Conservation (phyloP, 2,888 invertebrate species). For the Bibio marci region DNA sequence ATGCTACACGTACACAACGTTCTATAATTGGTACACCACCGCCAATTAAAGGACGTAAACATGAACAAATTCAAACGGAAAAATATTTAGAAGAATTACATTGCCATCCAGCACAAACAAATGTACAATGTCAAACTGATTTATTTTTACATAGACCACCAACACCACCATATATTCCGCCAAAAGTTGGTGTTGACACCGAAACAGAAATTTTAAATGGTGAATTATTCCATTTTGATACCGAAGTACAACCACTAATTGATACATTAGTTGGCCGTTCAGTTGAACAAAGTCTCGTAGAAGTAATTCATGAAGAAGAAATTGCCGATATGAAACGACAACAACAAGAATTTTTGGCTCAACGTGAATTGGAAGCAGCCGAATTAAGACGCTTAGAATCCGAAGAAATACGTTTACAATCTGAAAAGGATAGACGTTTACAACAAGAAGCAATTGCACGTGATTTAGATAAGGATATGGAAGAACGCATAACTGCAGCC, state of each 20-base stretch:
- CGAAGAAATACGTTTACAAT: constrained; percentile 48
- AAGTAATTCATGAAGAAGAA: constrained; percentile 88
- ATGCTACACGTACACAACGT: constrained; percentile 33
- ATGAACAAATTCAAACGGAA: constrained; percentile 82
- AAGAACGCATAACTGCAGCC: constrained; percentile 65
- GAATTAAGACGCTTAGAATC: constrained; percentile 68
- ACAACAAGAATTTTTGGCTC: constrained; percentile 25
- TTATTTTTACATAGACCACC: constrained; percentile 67
- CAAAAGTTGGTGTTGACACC: constrained; percentile 63
- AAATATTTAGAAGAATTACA: constrained; percentile 72
- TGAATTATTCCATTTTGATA: constrained; percentile 86
- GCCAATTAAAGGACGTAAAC: constrained; percentile 58
- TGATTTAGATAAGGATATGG: constrained; percentile 51
- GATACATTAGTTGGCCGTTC: constrained; percentile 82
- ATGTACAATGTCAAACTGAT: constrained; percentile 75
- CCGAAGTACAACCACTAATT: constrained; percentile 76
- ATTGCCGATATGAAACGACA: constrained; percentile 63
- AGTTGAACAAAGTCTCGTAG: constrained; percentile 72
- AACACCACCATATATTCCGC: constrained; percentile 61
- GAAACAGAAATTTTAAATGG: constrained; percentile 79
- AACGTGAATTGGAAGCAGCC: constrained; percentile 65
- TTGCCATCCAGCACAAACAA: constrained; percentile 56
- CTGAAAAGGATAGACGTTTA: constrained; percentile 55
- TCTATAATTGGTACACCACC: constrained; percentile 30
- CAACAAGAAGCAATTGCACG: constrained; percentile 49